Base-by-base conservation (phyloP, 2,888 invertebrate species). In the Unio delphinus region DNA sequence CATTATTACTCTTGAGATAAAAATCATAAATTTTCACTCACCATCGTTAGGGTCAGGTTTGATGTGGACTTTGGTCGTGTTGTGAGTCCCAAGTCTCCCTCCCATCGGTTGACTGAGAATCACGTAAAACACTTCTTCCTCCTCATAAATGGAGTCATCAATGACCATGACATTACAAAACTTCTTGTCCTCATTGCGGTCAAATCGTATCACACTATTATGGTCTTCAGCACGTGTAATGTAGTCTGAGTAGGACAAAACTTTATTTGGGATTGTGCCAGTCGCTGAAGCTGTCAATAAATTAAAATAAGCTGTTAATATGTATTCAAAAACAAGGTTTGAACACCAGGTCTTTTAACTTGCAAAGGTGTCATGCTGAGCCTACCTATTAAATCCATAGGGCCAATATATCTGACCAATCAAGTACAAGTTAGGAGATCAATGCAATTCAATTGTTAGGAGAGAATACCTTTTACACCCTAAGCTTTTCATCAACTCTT, bases 101-200 rank as follows among this genome's bases (percentile, higher is more conserved):
- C 89, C 90, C 80, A 87, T 80, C 54, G 87, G 83, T 30, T 82
- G 78, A 28, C 80, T 74, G 64, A 90, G 80, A 45, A 80, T 69
- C 20, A 90, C 86, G 11, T 75, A 68, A 76, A 90, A 89, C 20
- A 62, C 73, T 73, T 90, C 90, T 58, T 86, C 87, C 58, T 81
- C 82, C 77, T 90, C 90, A 69, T 78, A 86, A 34, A 89, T 81
- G n/a, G 89, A 86, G 77, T 90, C 90, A 65, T 90, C 89, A 65
- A 90, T 88, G 75, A 90, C 81, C 18, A 80, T 83, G n/a, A 90
- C 78, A 1, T 73, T 71, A 74, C 90, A 90, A 68, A 75, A 80
- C 58, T 84, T 82, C 57, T 83, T 80, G 54, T 79, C 78, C 70
- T 88, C 85, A 11, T 82, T 82, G 54, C 80, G 78, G 68, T 82